Percentiles rank a stretch among this genome's conserved stretches.
Conservation (phyloP, 1,140 invertebrate species). For the Apis laboriosa region DNA sequence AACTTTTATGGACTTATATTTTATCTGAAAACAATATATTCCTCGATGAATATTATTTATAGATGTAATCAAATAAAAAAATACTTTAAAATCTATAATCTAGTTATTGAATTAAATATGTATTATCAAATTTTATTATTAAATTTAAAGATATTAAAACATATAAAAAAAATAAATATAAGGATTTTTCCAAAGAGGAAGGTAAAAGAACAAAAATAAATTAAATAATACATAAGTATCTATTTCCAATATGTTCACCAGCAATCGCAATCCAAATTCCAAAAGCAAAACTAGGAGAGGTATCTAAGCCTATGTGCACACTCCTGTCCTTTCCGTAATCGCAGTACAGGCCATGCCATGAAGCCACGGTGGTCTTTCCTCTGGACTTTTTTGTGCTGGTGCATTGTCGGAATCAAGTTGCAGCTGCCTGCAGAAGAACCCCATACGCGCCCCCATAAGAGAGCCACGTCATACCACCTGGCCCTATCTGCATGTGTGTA, state of each 20-base stretch:
- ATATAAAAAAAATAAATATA: not conserved
- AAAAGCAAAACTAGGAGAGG: conserved; percentile 2
- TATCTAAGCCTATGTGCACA: conserved; percentile 53
- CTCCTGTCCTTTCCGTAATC: conserved; percentile 43
- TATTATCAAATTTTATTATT: too few species aligned
- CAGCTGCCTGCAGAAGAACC: conserved; percentile 76
- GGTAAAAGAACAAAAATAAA: not conserved
- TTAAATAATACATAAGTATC: not conserved
- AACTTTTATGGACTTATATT: not conserved
- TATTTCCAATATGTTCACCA: not conserved
- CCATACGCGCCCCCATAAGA: conserved; percentile 76
- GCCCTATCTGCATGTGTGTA: conserved; percentile 62
- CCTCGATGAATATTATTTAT: too few species aligned
- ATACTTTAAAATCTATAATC: too few species aligned
- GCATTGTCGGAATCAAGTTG: conserved; percentile 76
- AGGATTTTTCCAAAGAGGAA: not conserved
- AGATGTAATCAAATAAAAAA: too few species aligned
- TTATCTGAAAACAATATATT: too few species aligned
- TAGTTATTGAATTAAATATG: too few species aligned
- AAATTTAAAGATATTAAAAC: not conserved
- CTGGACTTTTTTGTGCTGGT: conserved; percentile 61
- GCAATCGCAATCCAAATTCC: conserved; percentile 19
- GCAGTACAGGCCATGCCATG: conserved; percentile 35
- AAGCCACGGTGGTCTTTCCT: conserved; percentile 54
- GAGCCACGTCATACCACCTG: conserved; percentile 71